Conservation (phyloP, 2,888 invertebrate genomes). For the Habrosyne pyritoides region DNA sequence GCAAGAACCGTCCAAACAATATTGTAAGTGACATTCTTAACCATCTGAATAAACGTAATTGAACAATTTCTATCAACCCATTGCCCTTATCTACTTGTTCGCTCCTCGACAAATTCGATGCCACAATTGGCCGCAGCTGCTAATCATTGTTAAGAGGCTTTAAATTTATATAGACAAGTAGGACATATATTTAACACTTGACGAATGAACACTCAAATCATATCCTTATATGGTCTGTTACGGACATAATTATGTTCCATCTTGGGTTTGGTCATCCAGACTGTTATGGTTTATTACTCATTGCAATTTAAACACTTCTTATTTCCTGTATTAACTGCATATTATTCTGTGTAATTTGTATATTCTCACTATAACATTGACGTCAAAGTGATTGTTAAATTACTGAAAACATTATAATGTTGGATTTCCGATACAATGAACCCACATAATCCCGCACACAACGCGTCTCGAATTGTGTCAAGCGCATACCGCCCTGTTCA, state of each 20-base stretch:
- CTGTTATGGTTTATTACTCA: background rate
- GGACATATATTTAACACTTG: constrained; percentile 24
- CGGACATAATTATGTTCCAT: background rate
- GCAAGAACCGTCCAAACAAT: constrained; percentile 62
- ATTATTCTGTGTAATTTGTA: constrained; percentile 28
- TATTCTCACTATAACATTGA: constrained; percentile 30
- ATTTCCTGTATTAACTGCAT: constrained; percentile 18
- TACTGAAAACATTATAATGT: constrained; percentile 26
- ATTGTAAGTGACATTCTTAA: constrained; percentile 78
- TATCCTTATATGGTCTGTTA: too few relatives aligned
- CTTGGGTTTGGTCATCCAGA: background rate
- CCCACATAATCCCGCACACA: constrained; percentile 53
- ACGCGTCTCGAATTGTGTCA: constrained; percentile 64
- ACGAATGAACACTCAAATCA: background rate
- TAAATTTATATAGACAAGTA: constrained; percentile 49
- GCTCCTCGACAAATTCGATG: constrained; percentile 46
- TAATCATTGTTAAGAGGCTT: constrained; percentile 59
- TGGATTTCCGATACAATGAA: constrained; percentile 40
- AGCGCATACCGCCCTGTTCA: constrained; percentile 58
- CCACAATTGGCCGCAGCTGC: constrained; percentile 62
- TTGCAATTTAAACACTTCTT: constrained; percentile 21
- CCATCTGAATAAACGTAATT: constrained; percentile 79
- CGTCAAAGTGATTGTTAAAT: constrained; percentile 28
- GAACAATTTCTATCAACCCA: constrained; percentile 79
- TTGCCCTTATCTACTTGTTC: constrained; percentile 69